Base-by-base conservation (phyloP, 2,113 vertebrate genomes). In the Dipodomys stephensi region DNA sequence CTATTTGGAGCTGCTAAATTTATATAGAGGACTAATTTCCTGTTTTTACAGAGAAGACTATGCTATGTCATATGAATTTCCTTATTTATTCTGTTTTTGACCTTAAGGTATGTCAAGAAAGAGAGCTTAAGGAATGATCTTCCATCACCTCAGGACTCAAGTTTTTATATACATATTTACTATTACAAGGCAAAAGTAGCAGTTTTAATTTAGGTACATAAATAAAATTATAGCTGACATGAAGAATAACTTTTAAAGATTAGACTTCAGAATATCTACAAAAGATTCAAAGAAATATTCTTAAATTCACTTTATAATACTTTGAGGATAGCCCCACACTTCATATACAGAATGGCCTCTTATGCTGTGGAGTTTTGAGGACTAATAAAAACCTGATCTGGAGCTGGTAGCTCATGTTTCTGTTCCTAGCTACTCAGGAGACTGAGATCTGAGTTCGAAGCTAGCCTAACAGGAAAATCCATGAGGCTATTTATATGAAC, bases 41-140 rank as follows among this genome's bases (percentile, higher is more conserved):
- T 10, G 0, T 46, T 84, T 88, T 88, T 74, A 79, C 4, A 65
- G 62, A 93, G 77, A 92, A 91, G 35, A 57, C n/a, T 65, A 94
- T 11, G 2, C 5, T 81, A 68, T 16, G 11, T 71, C 19, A 1
- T 46, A 2, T 46, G 49, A 83, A 92, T 78, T 87, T 88, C 27
- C 30, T 84, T 84, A 60, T 18, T 93, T 88, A 23, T 78, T 68
- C 53, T 85, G 28, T 6, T 57, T 90, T 97, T 88, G 25, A 28
- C 19, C 27, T 83, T 92, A 85, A 79, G 6, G 15, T 44, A 74
- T 49, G 7, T 72, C 62, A 86, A 84, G 7, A 64, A 23, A 82
- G 23, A 74, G 12, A 67, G 30, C 35, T 87, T 46, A 46, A 82
- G 30, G 84, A 90, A 49, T 73, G 28, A 69, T 60, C 67, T 71